A percentile compares a stretch with the other conserved stretches of the same genome.
These are phyloP conservation scores for Channallabes apus DNA, from an alignment of 2,797 vertebrate genomes.

Conservation along the genomic window DNA sequence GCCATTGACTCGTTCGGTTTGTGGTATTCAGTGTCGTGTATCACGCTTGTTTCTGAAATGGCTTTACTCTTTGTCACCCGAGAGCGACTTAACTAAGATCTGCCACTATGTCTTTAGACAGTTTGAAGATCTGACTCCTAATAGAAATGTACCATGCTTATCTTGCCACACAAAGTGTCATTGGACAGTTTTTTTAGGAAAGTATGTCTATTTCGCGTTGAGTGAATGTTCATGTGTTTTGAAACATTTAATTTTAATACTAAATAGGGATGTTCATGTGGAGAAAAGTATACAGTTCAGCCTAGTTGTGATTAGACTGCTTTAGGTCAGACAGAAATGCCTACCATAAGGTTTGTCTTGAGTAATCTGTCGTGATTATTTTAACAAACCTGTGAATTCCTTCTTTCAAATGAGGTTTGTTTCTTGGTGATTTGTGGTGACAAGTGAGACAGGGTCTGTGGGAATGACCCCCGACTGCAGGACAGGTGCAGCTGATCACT, in stretches of 20 bases:
- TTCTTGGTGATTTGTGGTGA: conserved; percentile 60
- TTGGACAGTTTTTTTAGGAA: neutral
- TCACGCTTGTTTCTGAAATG: conserved; percentile 36
- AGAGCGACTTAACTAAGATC: conserved; percentile 2
- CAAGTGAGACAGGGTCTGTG: conserved; percentile 34
- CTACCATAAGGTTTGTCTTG: neutral
- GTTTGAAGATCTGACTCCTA: neutral
- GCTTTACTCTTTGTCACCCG: conserved; percentile 19
- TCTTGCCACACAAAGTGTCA: neutral
- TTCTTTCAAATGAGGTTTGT: neutral
- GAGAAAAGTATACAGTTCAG: neutral
- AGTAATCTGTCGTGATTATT: conserved; percentile 32
- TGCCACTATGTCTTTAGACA: neutral
- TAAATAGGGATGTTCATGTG: neutral
- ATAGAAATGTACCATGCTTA: neutral
- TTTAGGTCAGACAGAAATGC: neutral
- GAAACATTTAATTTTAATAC: neutral
- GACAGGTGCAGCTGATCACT: conserved; percentile 68
- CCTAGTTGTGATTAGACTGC: conserved; percentile 7
- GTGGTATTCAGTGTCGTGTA: conserved; percentile 26
- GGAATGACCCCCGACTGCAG: conserved; percentile 56
- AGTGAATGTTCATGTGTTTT: neutral
- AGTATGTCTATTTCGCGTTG: neutral
- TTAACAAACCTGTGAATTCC: conserved; percentile 24
- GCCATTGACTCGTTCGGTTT: neutral